Evolutionary conservation across 2,797 vertebrate species (phyloP), one percentile per base, ranked within the genome.

Genomic region (Sebastes nivosus): DNA sequence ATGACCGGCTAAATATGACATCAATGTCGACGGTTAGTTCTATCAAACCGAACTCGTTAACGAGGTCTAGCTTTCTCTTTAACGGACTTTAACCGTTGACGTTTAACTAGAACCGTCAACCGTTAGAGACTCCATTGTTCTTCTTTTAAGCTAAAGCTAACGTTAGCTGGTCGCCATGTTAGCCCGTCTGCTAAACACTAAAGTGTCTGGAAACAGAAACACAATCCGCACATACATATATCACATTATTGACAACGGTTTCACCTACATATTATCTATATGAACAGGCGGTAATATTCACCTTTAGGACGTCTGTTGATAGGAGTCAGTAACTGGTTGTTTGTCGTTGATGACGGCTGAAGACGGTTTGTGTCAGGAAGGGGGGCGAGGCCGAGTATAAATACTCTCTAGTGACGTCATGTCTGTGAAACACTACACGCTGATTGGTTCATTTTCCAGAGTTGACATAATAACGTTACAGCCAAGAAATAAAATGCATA

Each of bases 381-480:
- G 4, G 55, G 32, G 38, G 38, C 27, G 74, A 75, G 72, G 67
- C 77, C 57, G 68, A 8, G 5, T 72, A 88, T 93, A 85, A 69
- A 88, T 95, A 91, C 75, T 52, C 13, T n/a, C 0, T 2, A 3
- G 25, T 95, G 92, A 95, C 93, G 94, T 94, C 86, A 93, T 29
- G 1, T 0, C 4, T 4, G 3, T 22, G 11, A 20, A 63, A 25
- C 1, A 9, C 24, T 32, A 4, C 7, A 4, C 52, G 9, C 24
- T 72, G 18, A 92, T 94, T 94, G 92, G 91, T 67, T 63, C 20
- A 8, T 4, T 2, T 5, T 18, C 1, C 1, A 64, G 16, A 46
- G 42, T 46, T 46, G 42, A 2, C 16, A 46, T 46, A 38, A 14
- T 38, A 46, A 46, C 42, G 0, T 46, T 46, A 46, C 6, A 54